Evolutionary conservation across 1,140 invertebrate genomes (phyloP).

Genomic region (Caenorhabditis latens): DNA sequence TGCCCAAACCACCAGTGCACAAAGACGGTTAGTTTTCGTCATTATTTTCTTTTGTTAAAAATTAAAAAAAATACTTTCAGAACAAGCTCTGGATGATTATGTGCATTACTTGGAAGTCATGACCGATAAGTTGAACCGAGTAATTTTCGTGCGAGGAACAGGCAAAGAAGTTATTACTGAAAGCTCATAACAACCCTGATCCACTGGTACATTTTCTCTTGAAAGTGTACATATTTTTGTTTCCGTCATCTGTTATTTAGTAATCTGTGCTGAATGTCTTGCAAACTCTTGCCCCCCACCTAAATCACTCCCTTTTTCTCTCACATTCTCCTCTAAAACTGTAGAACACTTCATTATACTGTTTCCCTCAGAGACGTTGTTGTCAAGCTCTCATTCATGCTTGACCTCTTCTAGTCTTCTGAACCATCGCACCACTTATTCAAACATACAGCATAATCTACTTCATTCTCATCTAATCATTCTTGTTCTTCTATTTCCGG

Average conservation of each 20-base stretch:
- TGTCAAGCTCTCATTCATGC: conserved; percentile 54
- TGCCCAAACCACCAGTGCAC: conserved; percentile 91
- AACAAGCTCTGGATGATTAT: conserved; percentile 69
- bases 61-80: not conserved
- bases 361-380: conserved; percentile 14
- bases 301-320: conserved; percentile 26
- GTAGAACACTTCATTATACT: conserved; percentile 8
- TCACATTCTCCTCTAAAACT: conserved; percentile 2
- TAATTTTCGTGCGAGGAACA: conserved; percentile 95
- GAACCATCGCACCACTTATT: not conserved
- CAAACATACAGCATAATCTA: conserved; percentile 15
- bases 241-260: not conserved
- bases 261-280: not conserved
- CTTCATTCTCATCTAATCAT: conserved; percentile 12
- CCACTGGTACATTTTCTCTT: not conserved
- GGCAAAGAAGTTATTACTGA: conserved; percentile 99
- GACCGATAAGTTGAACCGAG: conserved; percentile 94
- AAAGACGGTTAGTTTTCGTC: conserved; percentile 65
- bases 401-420: conserved; percentile 51
- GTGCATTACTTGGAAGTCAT: conserved; percentile 84
- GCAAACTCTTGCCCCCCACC: conserved; percentile 27
- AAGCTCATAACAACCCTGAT: conserved; percentile 85
- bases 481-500: not conserved
- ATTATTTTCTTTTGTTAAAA: not conserved
- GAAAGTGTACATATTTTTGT: not conserved